Evolutionary conservation across 2,797 vertebrate species (phyloP).

Genomic region (Manis pentadactyla): DNA sequence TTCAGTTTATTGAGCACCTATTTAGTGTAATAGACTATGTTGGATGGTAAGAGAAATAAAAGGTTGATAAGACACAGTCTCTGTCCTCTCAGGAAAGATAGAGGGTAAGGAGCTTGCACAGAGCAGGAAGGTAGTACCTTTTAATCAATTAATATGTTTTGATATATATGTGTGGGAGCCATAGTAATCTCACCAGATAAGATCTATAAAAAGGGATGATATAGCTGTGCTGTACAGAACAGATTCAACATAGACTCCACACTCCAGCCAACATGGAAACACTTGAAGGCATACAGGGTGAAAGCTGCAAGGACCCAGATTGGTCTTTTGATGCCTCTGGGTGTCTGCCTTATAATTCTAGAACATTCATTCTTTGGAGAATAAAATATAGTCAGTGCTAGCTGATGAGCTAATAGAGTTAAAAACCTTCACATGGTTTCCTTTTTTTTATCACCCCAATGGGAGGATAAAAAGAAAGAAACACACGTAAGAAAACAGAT

Average conservation of each 20-base stretch:
- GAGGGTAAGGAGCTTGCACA: not conserved
- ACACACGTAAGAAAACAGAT: not conserved
- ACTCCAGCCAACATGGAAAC: not conserved
- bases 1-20: not conserved
- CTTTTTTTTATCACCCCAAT: not conserved
- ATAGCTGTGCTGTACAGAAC: not conserved
- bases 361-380: slow-evolving; percentile 7
- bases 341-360: not conserved
- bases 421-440: not conserved
- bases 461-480: not conserved
- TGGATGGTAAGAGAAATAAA: not conserved
- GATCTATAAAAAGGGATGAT: slow-evolving; percentile 35
- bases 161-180: slow-evolving; percentile 32
- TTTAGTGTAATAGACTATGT: slow-evolving; percentile 9
- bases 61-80: not conserved
- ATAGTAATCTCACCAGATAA: slow-evolving; percentile 62
- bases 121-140: not conserved
- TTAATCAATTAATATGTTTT: slow-evolving; percentile 50
- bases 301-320: not conserved
- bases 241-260: slow-evolving; percentile 27
- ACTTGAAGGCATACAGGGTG: not conserved
- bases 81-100: not conserved
- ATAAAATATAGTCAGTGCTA: not conserved
- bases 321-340: not conserved
- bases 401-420: not conserved